Evolutionary conservation across 2,797 vertebrate genomes (phyloP).

Genomic region (Periophthalmus magnuspinnatus): DNA sequence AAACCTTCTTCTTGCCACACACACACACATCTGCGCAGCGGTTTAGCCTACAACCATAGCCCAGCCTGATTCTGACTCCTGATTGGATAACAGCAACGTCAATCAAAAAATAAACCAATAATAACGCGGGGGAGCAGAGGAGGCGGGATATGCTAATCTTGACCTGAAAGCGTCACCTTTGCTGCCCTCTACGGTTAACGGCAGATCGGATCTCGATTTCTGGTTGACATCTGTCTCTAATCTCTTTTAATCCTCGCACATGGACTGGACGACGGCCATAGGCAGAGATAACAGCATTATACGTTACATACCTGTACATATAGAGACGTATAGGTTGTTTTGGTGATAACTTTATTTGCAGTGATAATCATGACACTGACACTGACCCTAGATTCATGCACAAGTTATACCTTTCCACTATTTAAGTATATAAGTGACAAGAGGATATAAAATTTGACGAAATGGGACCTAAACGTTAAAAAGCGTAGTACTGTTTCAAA

Average conservation of each 20-base stretch:
- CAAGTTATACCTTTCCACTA: neutral
- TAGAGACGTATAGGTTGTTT: neutral
- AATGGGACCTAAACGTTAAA: neutral
- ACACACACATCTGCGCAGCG: slow-evolving; percentile 47
- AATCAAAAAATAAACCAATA: slow-evolving; percentile 28
- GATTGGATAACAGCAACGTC: slow-evolving; percentile 45
- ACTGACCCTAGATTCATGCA: too few relatives aligned
- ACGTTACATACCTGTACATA: neutral
- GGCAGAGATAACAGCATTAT: neutral
- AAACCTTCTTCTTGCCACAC: slow-evolving; percentile 5
- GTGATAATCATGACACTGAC: neutral
- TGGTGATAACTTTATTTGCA: neutral
- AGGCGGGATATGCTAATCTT: slow-evolving; percentile 29
- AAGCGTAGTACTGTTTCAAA: neutral
- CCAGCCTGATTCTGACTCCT: neutral
- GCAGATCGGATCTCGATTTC: slow-evolving; percentile 28
- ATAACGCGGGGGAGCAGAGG: rapidly evolving
- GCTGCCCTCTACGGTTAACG: slow-evolving; percentile 17
- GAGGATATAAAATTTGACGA: neutral
- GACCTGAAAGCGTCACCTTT: slow-evolving; percentile 32
- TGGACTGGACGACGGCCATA: neutral
- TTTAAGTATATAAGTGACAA: neutral
- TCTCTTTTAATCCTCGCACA: slow-evolving; percentile 56
- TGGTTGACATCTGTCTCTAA: slow-evolving; percentile 60
- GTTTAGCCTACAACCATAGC: neutral